These are phyloP conservation scores for Malurus splendens DNA, from an alignment of 2,797 vertebrate genomes.

Conservation along the genomic window DNA sequence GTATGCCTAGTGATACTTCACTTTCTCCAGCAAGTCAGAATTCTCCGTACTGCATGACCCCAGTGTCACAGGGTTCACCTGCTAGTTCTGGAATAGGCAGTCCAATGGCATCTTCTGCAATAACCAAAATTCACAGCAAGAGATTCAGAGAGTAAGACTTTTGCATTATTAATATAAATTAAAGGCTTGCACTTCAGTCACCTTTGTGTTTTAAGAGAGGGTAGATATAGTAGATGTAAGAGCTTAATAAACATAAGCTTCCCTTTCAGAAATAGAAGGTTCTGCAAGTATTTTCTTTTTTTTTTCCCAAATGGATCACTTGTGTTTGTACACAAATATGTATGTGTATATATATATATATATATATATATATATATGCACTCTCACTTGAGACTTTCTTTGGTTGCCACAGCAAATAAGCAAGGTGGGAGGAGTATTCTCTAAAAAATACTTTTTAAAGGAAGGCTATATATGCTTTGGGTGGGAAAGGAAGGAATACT, in stretches of 20 bases:
- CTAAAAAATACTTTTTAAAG: background rate
- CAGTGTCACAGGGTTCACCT: constrained; percentile 94
- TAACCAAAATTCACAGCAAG: constrained; percentile 98
- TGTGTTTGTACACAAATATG: background rate
- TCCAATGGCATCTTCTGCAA: constrained; percentile 93
- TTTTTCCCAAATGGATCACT: background rate
- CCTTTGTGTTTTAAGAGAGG: background rate
- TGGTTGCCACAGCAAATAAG: background rate
- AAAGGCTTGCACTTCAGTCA: background rate
- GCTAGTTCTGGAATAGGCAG: constrained; percentile 96
- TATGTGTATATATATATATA: background rate
- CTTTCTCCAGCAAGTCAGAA: constrained; percentile 97
- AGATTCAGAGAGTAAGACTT: constrained; percentile 94
- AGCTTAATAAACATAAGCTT: background rate
- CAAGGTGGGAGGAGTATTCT: background rate
- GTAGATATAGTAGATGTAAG: background rate
- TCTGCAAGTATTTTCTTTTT: background rate
- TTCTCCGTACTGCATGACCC: constrained; percentile 97
- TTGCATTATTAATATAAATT: background rate
- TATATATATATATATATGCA: background rate
- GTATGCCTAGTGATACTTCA: constrained; percentile 91
- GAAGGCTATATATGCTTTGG: background rate
- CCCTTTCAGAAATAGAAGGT: background rate
- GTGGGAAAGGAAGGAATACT: background rate
- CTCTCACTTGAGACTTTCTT: background rate